Conservation (phyloP, 1,140 invertebrate genomes). For the Trissolcus basalis region DNA sequence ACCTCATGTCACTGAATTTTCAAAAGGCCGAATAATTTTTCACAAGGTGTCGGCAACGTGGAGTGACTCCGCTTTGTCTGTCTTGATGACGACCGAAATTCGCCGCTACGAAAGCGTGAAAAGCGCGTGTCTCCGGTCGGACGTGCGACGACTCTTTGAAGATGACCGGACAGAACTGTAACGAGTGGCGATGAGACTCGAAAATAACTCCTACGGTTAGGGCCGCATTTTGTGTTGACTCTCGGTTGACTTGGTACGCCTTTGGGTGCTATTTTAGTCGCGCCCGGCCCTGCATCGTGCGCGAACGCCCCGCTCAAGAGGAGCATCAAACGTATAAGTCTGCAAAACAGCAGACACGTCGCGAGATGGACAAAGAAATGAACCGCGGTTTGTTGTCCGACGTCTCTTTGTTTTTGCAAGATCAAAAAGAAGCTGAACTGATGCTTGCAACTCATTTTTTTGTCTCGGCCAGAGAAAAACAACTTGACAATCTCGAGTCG, state of each 20-base stretch:
- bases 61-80: background rate
- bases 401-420: conserved; percentile 25
- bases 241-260: conserved; percentile 1
- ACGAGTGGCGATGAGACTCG: conserved; percentile 65
- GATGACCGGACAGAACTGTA: conserved; percentile 66
- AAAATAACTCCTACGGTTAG: conserved; percentile 70
- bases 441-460: too few species aligned
- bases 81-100: background rate
- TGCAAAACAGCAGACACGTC: conserved; percentile 33
- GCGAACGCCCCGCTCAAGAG: conserved; percentile 46
- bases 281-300: conserved; percentile 63
- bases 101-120: conserved; percentile 9
- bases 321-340: conserved; percentile 51
- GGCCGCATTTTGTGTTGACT: conserved; percentile 62
- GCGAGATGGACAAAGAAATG: background rate
- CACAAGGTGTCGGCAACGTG: too few species aligned
- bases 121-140: conserved; percentile 27
- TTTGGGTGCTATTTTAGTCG: conserved; percentile 67
- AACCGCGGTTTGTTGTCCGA: conserved; percentile 54
- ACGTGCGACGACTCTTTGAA: conserved; percentile 59
- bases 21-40: too few species aligned
- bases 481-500: too few species aligned
- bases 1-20: too few species aligned
- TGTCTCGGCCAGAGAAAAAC: too few species aligned
- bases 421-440: too few species aligned